Base-by-base conservation (phyloP, 2,113 vertebrate species). In the Nothoprocta perdicaria region DNA sequence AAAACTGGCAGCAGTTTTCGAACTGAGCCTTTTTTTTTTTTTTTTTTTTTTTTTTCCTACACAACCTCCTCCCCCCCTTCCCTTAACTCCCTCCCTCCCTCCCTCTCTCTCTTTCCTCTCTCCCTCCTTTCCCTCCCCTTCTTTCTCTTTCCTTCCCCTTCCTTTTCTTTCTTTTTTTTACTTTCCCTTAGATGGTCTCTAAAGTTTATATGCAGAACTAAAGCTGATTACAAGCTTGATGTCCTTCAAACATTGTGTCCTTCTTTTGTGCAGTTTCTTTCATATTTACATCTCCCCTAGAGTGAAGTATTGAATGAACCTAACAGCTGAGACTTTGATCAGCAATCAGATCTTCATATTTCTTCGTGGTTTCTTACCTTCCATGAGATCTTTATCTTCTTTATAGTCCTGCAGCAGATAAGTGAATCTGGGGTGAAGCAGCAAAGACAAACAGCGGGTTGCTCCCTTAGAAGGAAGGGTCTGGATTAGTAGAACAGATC, bases 1-100 rank as follows among this genome's bases (percentile, higher is more conserved):
- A 18, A 86, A 91, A 91, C 96, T 97, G 97, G 95, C 96, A 95
- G 94, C 96, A 96, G 94, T 94, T 91, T 74, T 74, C 55, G n/a
- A n/a, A n/a, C n/a, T n/a, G n/a, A n/a, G n/a, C n/a, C n/a, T n/a
- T n/a, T n/a, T n/a, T n/a, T n/a, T n/a, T n/a, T n/a, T n/a, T n/a
- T n/a, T n/a, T n/a, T n/a, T n/a, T n/a, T n/a, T n/a, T n/a, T n/a
- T n/a, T n/a, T n/a, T n/a, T n/a, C n/a, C n/a, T n/a, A n/a, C n/a
- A n/a, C n/a, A n/a, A n/a, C n/a, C n/a, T n/a, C n/a, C n/a, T n/a
- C n/a, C n/a, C n/a, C n/a, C n/a, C n/a, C n/a, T n/a, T n/a, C n/a
- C n/a, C n/a, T n/a, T n/a, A n/a, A n/a, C n/a, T n/a, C n/a, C n/a
- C n/a, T n/a, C n/a, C n/a, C n/a, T n/a, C n/a, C n/a, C n/a, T n/a